Conservation (phyloP, 2,888 invertebrate species). For the Chaetoderma sp. region DNA sequence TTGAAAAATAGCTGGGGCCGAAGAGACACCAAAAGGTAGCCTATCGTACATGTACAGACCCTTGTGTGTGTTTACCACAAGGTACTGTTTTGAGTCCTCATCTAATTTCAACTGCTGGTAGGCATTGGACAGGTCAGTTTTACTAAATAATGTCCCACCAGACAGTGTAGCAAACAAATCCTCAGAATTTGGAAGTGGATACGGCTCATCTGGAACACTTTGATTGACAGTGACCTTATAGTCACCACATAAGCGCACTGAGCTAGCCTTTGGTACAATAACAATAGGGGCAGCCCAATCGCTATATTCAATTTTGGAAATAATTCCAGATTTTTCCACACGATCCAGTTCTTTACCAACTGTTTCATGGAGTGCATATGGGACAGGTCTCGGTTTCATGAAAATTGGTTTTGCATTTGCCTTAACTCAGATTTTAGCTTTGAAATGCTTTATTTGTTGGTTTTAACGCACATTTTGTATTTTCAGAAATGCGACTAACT, state of each 20-base stretch:
- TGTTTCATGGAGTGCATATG: slow-evolving; percentile 27
- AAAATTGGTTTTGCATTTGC: too few species aligned
- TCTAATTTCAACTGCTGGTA: slow-evolving; percentile 25
- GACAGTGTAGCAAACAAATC: slow-evolving; percentile 44
- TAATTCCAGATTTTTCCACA: slow-evolving; percentile 26
- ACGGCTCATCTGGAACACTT: slow-evolving; percentile 47
- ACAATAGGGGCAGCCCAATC: slow-evolving; percentile 48
- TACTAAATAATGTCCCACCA: slow-evolving; percentile 30
- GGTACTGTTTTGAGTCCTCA: slow-evolving; percentile 27
- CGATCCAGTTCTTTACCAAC: slow-evolving; percentile 27
- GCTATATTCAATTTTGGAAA: slow-evolving; percentile 29
- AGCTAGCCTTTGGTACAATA: slow-evolving; percentile 32
- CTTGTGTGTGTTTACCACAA: slow-evolving; percentile 2
- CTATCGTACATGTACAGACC: slow-evolving; percentile 2
- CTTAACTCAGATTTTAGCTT: too few species aligned
- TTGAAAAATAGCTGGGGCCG: slow-evolving; percentile 4
- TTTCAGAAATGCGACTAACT: too few species aligned
- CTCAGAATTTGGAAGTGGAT: slow-evolving; percentile 43
- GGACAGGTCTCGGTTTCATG: too few species aligned
- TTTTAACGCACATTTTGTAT: too few species aligned
- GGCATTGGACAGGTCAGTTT: slow-evolving; percentile 21
- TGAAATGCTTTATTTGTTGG: too few species aligned
- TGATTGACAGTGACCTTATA: slow-evolving; percentile 45
- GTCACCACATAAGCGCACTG: slow-evolving; percentile 44
- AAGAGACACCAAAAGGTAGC: slow-evolving; percentile 9